Evolutionary conservation across 2,888 invertebrate genomes (phyloP), one percentile per base, ranked within the genome.

Genomic region (Mechanitis messenoides): DNA sequence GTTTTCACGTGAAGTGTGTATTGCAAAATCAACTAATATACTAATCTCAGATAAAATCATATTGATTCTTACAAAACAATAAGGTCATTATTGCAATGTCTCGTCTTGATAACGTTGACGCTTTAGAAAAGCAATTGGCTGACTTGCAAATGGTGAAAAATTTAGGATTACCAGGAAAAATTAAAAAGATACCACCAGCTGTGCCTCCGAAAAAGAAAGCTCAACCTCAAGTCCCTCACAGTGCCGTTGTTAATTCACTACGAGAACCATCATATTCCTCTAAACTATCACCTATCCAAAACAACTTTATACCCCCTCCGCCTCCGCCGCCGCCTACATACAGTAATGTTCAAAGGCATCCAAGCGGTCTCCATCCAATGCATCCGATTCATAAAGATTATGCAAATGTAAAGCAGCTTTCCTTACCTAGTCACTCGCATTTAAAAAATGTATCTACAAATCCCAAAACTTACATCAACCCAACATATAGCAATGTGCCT

Each of bases 171-270:
- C 67, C 80, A n/a, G 76, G 74, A 62, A 80, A 81, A 78, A 71
- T 80, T 33, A 83, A 90, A 78, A 95, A 94, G 84, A 88, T 94
- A 66, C 95, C 94, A 68, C 95, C 95, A 67, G 94, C 93, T 60
- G 95, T 95, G 62, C 95, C 95, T 55, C 95, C 95, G 9, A 95
- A 95, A 80, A 95, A 95, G 68, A 93, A 92, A 80, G 94, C 85
- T 65, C 84, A 85, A 74, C 88, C 91, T 12, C 84, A 94, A 93
- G 93, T 96, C 73, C 95, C 95, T 65, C 94, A 94, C 75, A 95
- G 95, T 81, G 94, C 94, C 71, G 90, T 92, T 3, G 91, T 95
- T 58, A 93, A 92, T 77, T 92, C 93, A 71, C 87, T 93, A 59
- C 90, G 93, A 59, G 94, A 94, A 74, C 95, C 95, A 2, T 93